phyloP scores from a whole-genome alignment of 2,113 vertebrate genomes.

The Nerophis lumbriciformis region DNA sequence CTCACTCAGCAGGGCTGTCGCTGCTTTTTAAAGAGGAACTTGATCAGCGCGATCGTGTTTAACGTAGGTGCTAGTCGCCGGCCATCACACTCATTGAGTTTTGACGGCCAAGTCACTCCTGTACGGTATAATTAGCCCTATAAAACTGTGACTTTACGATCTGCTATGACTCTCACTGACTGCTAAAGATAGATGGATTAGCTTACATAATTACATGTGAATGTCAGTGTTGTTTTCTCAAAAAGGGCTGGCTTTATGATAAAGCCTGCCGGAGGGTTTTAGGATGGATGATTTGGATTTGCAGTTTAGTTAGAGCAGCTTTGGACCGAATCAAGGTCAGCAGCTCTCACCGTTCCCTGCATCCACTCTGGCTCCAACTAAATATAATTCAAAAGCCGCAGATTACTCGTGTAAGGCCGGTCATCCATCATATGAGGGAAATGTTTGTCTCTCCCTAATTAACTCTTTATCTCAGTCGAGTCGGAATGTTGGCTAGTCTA shows the following conservation, averaged over 20 bases:
- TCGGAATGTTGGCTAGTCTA: conserved; percentile 13
- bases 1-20: conserved; percentile 17
- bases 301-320: neutral
- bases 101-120: conserved; percentile 19
- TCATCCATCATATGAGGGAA: conserved; percentile 14
- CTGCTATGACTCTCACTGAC: neutral
- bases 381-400: neutral
- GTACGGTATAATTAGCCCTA: conserved; percentile 32
- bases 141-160: conserved; percentile 2
- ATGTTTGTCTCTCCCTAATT: conserved; percentile 17
- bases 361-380: neutral
- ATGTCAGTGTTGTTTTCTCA: neutral
- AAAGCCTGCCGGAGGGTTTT: neutral
- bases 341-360: neutral
- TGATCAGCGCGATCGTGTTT: conserved; percentile 39
- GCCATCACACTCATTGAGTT: conserved; percentile 21
- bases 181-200: conserved; percentile 7
- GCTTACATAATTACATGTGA: neutral
- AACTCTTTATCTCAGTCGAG: conserved; percentile 9
- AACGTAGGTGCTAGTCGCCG: conserved; percentile 24
- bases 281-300: neutral
- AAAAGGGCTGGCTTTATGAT: conserved; percentile 3
- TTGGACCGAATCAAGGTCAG: neutral
- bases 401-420: neutral
- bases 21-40: conserved; percentile 34